phyloP scores from a whole-genome alignment of 2,113 vertebrate genomes.

The Tiliqua scincoides region DNA sequence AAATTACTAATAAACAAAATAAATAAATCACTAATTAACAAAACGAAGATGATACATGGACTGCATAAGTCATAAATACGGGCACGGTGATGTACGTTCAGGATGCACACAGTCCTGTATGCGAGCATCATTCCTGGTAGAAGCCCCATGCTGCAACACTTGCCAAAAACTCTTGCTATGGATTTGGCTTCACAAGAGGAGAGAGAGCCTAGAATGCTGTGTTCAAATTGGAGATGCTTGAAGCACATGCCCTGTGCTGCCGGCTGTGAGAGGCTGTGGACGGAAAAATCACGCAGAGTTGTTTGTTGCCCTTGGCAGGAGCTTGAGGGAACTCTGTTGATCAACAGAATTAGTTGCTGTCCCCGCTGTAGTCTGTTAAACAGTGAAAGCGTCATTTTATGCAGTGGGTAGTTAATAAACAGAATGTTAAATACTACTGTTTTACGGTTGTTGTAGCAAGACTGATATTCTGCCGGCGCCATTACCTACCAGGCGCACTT shows the following conservation, averaged over 20 bases:
- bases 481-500: not conserved
- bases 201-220: not conserved
- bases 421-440: not conserved
- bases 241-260: not conserved
- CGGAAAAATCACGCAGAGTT: not conserved
- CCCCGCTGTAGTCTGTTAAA: not conserved
- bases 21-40: too few species aligned
- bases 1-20: not conserved
- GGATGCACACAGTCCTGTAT: too few species aligned
- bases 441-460: constrained; percentile 13
- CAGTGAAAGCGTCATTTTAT: constrained; percentile 1
- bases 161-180: not conserved
- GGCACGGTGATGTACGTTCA: not conserved
- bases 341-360: not conserved
- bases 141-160: too few species aligned
- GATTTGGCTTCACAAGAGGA: not conserved
- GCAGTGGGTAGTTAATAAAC: constrained; percentile 17
- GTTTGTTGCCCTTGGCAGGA: not conserved
- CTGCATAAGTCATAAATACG: not conserved
- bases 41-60: not conserved
- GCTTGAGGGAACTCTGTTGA: not conserved
- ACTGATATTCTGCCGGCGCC: not conserved
- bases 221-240: not conserved
- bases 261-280: not conserved
- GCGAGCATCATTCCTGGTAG: not conserved